These are phyloP conservation scores for Parochlus steinenii DNA, from an alignment of 2,888 invertebrate species.

Conservation along the genomic window DNA sequence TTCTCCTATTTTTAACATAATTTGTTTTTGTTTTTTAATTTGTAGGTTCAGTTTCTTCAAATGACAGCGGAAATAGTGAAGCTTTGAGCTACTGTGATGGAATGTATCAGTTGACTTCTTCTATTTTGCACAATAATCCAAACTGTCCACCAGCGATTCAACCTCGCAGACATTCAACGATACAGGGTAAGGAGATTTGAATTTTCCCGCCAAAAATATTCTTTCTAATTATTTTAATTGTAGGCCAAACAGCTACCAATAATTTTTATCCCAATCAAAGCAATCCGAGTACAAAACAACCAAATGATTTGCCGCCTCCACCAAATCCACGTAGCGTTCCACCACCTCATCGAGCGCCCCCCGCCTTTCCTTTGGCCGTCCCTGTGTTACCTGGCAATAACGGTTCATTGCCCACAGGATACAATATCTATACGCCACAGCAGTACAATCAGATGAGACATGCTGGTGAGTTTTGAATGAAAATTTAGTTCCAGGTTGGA, in stretches of 20 bases:
- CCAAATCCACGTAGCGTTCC: conserved; percentile 18
- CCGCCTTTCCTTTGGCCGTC: conserved; percentile 2
- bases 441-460: conserved; percentile 7
- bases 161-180: conserved; percentile 35
- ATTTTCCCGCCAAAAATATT: conserved; percentile 8
- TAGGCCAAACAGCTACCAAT: conserved; percentile 2
- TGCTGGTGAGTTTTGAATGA: conserved; percentile 6
- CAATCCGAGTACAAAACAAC: conserved; percentile 6
- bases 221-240: neutral
- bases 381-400: neutral
- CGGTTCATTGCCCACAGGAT: conserved; percentile 1
- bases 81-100: conserved; percentile 15
- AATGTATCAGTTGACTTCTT: conserved; percentile 20
- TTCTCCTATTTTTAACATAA: neutral
- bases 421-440: conserved; percentile 9
- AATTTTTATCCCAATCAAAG: neutral
- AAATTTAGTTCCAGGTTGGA: neutral
- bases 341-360: conserved; percentile 16
- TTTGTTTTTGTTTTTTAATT: conserved; percentile 18
- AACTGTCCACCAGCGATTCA: conserved; percentile 23
- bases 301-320: conserved; percentile 17
- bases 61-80: conserved; percentile 79
- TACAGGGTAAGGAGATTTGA: conserved; percentile 31
- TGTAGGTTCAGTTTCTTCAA: conserved; percentile 75
- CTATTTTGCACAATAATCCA: conserved; percentile 26